Evolutionary conservation across 2,888 invertebrate species (phyloP).

Genomic region (Lasioglossum figueresi): DNA sequence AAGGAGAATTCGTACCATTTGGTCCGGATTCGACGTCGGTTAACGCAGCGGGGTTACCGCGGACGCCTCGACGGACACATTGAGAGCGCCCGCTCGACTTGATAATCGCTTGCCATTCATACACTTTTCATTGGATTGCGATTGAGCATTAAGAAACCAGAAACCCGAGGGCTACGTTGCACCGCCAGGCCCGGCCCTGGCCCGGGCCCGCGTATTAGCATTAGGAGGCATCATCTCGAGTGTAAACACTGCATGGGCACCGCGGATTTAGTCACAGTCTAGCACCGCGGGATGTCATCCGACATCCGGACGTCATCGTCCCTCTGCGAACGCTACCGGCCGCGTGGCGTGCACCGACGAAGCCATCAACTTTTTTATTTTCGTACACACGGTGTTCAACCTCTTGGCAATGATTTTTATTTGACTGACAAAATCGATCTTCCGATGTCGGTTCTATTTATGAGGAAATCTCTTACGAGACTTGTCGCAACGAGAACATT

Average conservation of each 20-base stretch:
- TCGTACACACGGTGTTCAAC: neutral
- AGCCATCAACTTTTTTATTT: neutral
- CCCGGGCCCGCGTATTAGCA: constrained; percentile 81
- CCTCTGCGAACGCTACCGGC: neutral
- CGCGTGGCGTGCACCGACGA: neutral
- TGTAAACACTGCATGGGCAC: constrained; percentile 84
- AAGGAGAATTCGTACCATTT: constrained; percentile 79
- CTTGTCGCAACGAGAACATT: no score
- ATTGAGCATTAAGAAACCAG: constrained; percentile 83
- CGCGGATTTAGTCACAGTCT: constrained; percentile 83
- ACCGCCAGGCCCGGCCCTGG: constrained; percentile 75
- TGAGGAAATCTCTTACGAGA: no score
- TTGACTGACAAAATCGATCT: no score
- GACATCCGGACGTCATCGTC: constrained; percentile 42
- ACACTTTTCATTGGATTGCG: constrained; percentile 84
- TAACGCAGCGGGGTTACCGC: constrained; percentile 82
- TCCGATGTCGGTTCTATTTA: no score
- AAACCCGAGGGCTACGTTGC: constrained; percentile 66
- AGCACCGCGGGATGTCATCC: constrained; percentile 78
- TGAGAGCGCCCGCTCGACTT: constrained; percentile 83
- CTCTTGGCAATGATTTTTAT: neutral
- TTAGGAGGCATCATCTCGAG: constrained; percentile 84
- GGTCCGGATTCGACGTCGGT: constrained; percentile 79
- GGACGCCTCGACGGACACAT: constrained; percentile 84
- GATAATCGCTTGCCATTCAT: constrained; percentile 84